These are phyloP conservation scores for Mesorhabditis belari DNA, from an alignment of 2,888 invertebrate genomes.

Conservation along the genomic window DNA sequence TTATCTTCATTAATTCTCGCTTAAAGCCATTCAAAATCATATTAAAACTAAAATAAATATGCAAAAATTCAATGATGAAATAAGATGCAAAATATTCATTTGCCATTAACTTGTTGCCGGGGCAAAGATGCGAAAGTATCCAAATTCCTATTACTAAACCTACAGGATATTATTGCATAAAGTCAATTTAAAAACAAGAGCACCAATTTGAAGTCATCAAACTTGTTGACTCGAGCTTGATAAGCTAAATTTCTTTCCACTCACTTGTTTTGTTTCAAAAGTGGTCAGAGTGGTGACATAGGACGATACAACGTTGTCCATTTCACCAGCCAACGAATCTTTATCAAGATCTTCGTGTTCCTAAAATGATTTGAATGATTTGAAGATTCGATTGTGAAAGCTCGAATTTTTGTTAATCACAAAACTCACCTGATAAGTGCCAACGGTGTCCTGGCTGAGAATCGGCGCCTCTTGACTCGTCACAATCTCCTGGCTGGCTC, in stretches of 20 bases:
- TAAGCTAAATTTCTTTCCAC: neutral
- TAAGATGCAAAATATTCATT: too few species aligned
- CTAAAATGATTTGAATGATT: conserved; percentile 1
- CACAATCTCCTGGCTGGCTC: conserved; percentile 40
- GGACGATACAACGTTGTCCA: conserved; percentile 31
- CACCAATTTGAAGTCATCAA: too few species aligned
- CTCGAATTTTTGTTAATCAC: neutral
- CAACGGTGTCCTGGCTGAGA: conserved; percentile 45
- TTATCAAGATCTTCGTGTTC: conserved; percentile 36
- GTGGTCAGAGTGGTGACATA: conserved; percentile 51
- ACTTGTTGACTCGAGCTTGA: too few species aligned
- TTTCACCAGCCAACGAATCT: conserved; percentile 46
- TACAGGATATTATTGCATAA: too few species aligned
- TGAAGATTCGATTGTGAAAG: neutral
- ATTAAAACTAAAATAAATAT: too few species aligned
- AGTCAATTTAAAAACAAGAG: too few species aligned
- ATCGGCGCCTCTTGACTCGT: conserved; percentile 42
- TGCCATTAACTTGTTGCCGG: too few species aligned
- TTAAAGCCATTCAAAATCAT: too few species aligned
- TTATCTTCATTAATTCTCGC: too few species aligned
- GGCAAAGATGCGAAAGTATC: too few species aligned
- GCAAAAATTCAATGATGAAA: too few species aligned
- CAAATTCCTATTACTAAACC: too few species aligned
- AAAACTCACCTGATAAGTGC: conserved; percentile 33
- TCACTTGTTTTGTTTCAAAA: conserved; percentile 44